Percentiles rank a stretch among this genome's conserved stretches.
Evolutionary conservation across 1,140 invertebrate genomes (phyloP).

Genomic region (Drosophila bifasciata): DNA sequence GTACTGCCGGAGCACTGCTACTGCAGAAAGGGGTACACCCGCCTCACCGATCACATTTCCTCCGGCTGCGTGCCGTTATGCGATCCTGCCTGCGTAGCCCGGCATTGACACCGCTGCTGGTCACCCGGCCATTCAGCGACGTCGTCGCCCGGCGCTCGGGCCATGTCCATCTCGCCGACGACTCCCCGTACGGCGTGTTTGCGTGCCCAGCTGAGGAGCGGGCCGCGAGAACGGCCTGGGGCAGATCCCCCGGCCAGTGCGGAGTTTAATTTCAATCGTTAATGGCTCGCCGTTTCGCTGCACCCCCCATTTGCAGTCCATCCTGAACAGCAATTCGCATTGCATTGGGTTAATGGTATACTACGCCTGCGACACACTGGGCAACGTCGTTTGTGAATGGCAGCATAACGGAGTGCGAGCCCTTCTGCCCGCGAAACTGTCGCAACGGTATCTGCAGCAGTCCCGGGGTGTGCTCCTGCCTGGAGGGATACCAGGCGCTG

Average conservation of each 20-base stretch:
- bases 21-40: slow-evolving; percentile 74
- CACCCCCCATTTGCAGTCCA: slow-evolving; percentile 85
- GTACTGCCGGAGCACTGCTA: slow-evolving; percentile 81
- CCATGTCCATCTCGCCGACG: slow-evolving; percentile 54
- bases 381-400: slow-evolving; percentile 84
- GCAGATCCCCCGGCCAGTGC: slow-evolving; percentile 63
- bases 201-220: slow-evolving; percentile 68
- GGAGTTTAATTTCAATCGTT: no score
- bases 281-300: slow-evolving; percentile 84
- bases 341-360: no score
- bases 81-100: slow-evolving; percentile 52
- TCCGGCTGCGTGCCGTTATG: slow-evolving; percentile 83
- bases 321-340: slow-evolving; percentile 85
- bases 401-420: slow-evolving; percentile 70
- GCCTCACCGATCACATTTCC: slow-evolving; percentile 15
- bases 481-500: slow-evolving; percentile 85
- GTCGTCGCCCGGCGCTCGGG: no score
- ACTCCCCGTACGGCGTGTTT: slow-evolving; percentile 52
- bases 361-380: slow-evolving; percentile 86
- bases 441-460: slow-evolving; percentile 85
- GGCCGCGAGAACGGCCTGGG: slow-evolving; percentile 82
- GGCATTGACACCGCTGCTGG: no score
- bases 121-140: no score
- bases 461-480: slow-evolving; percentile 86
- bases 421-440: slow-evolving; percentile 66